phyloP scores from a whole-genome alignment of 2,888 invertebrate species.

The Lathronympha strigana region DNA sequence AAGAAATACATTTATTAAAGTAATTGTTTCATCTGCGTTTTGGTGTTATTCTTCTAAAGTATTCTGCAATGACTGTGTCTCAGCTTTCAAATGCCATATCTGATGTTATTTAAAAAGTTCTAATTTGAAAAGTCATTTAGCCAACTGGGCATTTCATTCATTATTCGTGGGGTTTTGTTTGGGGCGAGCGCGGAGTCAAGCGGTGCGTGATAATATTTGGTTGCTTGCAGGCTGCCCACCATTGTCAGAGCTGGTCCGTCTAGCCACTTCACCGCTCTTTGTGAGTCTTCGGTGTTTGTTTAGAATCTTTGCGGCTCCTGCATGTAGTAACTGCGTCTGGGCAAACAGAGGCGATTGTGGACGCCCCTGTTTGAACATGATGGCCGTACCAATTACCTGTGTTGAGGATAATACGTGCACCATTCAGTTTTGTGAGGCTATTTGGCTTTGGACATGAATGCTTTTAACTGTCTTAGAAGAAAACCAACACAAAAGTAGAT shows the following conservation, averaged over 20 bases:
- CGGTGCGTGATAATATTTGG: slow-evolving; percentile 82
- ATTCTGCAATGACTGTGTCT: slow-evolving; percentile 2
- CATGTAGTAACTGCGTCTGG: slow-evolving; percentile 75
- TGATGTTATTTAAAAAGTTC: slow-evolving; percentile 21
- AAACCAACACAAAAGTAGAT: background rate
- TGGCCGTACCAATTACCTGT: slow-evolving; percentile 40
- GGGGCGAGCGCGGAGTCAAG: slow-evolving; percentile 55
- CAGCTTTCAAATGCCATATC: slow-evolving; percentile 2
- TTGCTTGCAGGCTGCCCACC: slow-evolving; percentile 67
- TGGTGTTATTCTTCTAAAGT: slow-evolving; percentile 12
- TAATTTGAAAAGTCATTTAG: slow-evolving; percentile 36
- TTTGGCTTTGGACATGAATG: slow-evolving; percentile 6
- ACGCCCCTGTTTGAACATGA: slow-evolving; percentile 54
- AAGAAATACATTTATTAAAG: slow-evolving; percentile 41
- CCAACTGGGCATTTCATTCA: slow-evolving; percentile 50
- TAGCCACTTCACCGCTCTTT: slow-evolving; percentile 73
- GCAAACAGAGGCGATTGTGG: slow-evolving; percentile 75
- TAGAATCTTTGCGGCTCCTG: slow-evolving; percentile 79
- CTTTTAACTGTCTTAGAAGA: slow-evolving; percentile 9
- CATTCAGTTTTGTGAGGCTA: slow-evolving; percentile 7
- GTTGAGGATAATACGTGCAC: slow-evolving; percentile 18
- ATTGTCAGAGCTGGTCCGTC: slow-evolving; percentile 67
- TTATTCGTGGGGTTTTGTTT: slow-evolving; percentile 59
- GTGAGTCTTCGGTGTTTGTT: slow-evolving; percentile 74
- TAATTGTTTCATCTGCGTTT: slow-evolving; percentile 40